Percentiles rank a stretch among this genome's conserved stretches.
Evolutionary conservation across 2,888 invertebrate genomes (phyloP).

Genomic region (Agonopterix alstromeriana): DNA sequence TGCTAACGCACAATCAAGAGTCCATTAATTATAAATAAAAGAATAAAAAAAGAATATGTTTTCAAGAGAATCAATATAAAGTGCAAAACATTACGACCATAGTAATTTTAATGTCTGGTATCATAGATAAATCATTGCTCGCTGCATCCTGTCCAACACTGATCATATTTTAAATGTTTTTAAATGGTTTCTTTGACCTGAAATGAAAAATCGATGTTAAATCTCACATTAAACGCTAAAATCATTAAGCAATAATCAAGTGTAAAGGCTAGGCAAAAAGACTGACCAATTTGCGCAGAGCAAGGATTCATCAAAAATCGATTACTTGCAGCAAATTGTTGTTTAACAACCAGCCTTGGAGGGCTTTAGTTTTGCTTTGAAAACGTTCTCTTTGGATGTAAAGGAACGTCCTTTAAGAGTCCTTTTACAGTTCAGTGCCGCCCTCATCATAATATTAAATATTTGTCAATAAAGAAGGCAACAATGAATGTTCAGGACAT

Average conservation of each 20-base stretch:
- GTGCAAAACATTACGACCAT: too few relatives aligned
- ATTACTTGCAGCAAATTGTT: conserved; percentile 60
- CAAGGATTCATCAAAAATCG: conserved; percentile 62
- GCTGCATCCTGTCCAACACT: conserved; percentile 6
- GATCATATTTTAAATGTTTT: conserved; percentile 37
- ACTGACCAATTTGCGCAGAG: conserved; percentile 18
- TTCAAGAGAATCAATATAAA: too few relatives aligned
- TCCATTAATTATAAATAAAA: too few relatives aligned
- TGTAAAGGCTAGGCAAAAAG: neutral
- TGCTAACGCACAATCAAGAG: too few relatives aligned
- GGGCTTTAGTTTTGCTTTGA: conserved; percentile 12
- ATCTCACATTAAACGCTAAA: conserved; percentile 6
- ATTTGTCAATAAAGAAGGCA: too few relatives aligned
- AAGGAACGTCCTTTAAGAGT: too few relatives aligned
- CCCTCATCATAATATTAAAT: too few relatives aligned
- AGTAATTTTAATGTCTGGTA: too few relatives aligned
- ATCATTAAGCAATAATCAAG: neutral
- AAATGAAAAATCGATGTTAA: conserved; percentile 17
- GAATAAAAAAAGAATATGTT: too few relatives aligned
- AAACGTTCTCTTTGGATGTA: neutral
- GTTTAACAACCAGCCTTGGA: conserved; percentile 45
- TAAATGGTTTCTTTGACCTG: conserved; percentile 24
- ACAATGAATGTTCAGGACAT: too few relatives aligned
- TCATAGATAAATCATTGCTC: too few relatives aligned
- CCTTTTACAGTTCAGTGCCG: too few relatives aligned